Evolutionary conservation across 1,140 invertebrate species (phyloP), one percentile per base, ranked within the genome.

Genomic region (Helicoverpa armigera): DNA sequence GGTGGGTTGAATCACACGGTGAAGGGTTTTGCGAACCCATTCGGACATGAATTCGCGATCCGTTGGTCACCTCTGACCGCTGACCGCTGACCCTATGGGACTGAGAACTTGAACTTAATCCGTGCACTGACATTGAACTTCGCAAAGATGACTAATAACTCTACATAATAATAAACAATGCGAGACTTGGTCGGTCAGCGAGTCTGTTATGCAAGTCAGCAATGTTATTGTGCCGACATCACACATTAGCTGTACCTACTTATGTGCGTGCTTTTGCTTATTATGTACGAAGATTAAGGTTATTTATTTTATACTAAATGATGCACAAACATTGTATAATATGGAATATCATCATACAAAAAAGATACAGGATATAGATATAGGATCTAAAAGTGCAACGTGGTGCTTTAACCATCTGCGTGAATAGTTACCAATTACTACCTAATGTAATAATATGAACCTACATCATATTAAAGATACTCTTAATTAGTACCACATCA

Each of bases 61-160:
- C 91, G 93, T 94, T 94, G 92, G 92, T 92, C 93, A 94, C 93
- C 93, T 89, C 86, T 90, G 88, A 87, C 88, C 87, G 86, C 61
- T 90, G 88, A 87, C 87, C 87, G 86, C 69, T 87, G 88, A 90
- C 88, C 87, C 85, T 83, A 75, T 90, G 89, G 82, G 89, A 90
- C 82, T 85, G 69, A 84, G 81, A 90, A 90, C 85, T 88, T 88
- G 87, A 86, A 88, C 84, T 85, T 84, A 86, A 81, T 85, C 82
- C 78, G 76, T 75, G 61, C 54, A 77, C 56, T 76, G 88, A 85
- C 87, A 86, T 88, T 90, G 85, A 88, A 88, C 81, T 89, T 83
- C 78, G 78, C 67, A 74, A 18, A 77, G 50, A 65, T 65, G 50
- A 77, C 60, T 77, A 81, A 84, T 78, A 73, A 63, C 23, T 43